Percentiles rank a stretch among this genome's conserved stretches.
These are phyloP conservation scores for Omphaloscelis lunosa DNA, from an alignment of 2,888 invertebrate species.

Conservation along the genomic window DNA sequence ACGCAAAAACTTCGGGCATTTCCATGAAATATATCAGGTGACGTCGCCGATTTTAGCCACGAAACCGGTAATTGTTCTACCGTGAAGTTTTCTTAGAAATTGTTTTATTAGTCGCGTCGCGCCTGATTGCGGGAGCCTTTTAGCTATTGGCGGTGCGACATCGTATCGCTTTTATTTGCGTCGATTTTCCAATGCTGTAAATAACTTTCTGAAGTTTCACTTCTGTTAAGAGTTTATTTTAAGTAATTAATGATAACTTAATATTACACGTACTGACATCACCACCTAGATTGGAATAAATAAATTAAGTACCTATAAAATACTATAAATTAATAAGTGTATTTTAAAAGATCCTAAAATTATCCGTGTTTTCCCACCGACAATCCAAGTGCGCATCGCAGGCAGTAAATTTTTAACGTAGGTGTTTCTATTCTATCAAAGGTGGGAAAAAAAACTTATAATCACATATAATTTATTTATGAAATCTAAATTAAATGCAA, in stretches of 20 bases:
- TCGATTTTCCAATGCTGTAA: background rate
- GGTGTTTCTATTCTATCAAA: background rate
- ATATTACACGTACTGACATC: background rate
- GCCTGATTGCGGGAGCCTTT: background rate
- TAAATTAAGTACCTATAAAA: background rate
- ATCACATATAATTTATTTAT: background rate
- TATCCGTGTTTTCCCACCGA: background rate
- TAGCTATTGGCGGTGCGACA: background rate
- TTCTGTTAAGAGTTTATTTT: background rate
- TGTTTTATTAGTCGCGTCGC: no score
- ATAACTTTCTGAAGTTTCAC: background rate
- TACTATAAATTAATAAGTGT: background rate
- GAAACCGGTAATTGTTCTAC: no score
- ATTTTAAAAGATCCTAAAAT: background rate
- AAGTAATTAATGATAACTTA: background rate
- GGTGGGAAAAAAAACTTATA: background rate
- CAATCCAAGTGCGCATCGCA: background rate
- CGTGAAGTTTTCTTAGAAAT: no score
- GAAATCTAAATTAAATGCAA: background rate
- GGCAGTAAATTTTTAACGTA: no score
- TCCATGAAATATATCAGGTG: background rate
- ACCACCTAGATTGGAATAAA: background rate
- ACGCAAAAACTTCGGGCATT: conserved; percentile 2
- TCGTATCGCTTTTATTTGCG: background rate
- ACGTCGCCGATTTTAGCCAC: background rate